phyloP scores from a whole-genome alignment of 1,140 invertebrate genomes.

The Meteorus sp. region DNA sequence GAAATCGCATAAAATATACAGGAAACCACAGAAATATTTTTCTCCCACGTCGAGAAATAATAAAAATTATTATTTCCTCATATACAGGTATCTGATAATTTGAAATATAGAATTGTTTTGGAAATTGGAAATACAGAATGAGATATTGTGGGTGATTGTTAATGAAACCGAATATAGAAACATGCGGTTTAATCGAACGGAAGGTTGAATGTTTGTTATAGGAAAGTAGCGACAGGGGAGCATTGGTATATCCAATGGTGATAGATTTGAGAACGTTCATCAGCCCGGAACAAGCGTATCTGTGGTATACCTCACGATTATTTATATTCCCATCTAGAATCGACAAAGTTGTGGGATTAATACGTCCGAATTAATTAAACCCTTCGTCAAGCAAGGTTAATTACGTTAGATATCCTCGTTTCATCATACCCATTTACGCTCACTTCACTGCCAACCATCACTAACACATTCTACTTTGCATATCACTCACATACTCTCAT shows the following conservation, averaged over 20 bases:
- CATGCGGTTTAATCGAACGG: neutral
- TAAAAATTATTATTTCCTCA: too few relatives aligned
- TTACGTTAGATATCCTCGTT: slow-evolving; percentile 14
- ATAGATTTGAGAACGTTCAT: slow-evolving; percentile 10
- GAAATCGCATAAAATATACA: too few relatives aligned
- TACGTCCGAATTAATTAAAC: slow-evolving; percentile 20
- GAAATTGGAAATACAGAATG: too few relatives aligned
- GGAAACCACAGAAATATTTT: too few relatives aligned
- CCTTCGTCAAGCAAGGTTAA: slow-evolving; percentile 9
- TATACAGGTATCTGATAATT: too few relatives aligned
- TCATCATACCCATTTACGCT: neutral
- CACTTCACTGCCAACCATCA: neutral
- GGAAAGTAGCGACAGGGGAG: neutral
- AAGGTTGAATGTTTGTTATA: too few relatives aligned
- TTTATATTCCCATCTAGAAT: slow-evolving; percentile 20
- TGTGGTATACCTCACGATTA: slow-evolving; percentile 3
- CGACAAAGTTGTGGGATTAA: slow-evolving; percentile 14
- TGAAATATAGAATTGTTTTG: too few relatives aligned
- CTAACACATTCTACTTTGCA: neutral
- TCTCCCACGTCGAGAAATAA: too few relatives aligned
- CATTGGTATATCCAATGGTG: neutral
- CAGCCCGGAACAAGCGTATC: slow-evolving; percentile 2
- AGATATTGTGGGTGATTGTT: neutral
- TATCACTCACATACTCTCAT: neutral
- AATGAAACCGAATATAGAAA: neutral